These are phyloP conservation scores for Polyploca ridens DNA, from an alignment of 2,888 invertebrate genomes.

Conservation along the genomic window DNA sequence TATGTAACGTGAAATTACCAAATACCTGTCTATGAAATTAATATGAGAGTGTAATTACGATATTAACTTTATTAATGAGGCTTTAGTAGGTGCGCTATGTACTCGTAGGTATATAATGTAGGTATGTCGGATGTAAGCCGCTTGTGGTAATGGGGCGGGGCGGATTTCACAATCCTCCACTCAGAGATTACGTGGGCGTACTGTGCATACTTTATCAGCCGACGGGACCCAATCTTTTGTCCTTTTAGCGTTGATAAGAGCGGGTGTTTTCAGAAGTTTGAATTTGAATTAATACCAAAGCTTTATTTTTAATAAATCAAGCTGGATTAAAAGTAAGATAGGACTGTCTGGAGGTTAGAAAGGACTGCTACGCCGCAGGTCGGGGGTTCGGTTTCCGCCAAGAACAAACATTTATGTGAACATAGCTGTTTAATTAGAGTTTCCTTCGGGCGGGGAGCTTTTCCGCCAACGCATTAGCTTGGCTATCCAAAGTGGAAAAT, in stretches of 20 bases:
- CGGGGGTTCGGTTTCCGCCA: too few relatives aligned
- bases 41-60: constrained; percentile 8
- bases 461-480: too few relatives aligned
- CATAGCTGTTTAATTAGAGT: too few relatives aligned
- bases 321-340: too few relatives aligned
- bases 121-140: constrained; percentile 54
- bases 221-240: constrained; percentile 53
- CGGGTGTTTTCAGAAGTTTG: constrained; percentile 7
- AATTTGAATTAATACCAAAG: neutral
- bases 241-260: constrained; percentile 26
- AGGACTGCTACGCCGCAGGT: too few relatives aligned
- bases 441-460: too few relatives aligned
- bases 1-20: neutral
- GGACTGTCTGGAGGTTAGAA: too few relatives aligned
- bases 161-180: constrained; percentile 66
- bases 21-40: neutral
- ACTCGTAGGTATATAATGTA: constrained; percentile 17
- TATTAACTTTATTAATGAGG: neutral
- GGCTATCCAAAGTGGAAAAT: too few relatives aligned
- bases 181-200: constrained; percentile 70
- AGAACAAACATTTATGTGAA: too few relatives aligned
- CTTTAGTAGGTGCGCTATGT: neutral
- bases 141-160: constrained; percentile 69
- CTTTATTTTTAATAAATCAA: too few relatives aligned
- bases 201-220: constrained; percentile 74